phyloP scores from a whole-genome alignment of 1,140 invertebrate genomes.

The Archivesica marissinica region DNA sequence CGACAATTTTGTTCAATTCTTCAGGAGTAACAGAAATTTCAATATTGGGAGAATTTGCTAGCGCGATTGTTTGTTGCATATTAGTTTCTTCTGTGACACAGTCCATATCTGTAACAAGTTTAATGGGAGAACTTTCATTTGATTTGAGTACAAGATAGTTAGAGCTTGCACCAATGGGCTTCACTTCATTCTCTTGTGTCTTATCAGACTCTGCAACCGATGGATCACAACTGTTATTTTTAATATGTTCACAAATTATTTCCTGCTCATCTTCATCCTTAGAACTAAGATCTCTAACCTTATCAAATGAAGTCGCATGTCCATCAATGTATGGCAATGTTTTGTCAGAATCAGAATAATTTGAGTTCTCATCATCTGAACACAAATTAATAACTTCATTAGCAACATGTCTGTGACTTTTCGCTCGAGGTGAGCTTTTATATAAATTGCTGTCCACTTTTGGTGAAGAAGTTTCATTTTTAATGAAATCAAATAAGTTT shows the following conservation, averaged over 20 bases:
- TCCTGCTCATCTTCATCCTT: neutral
- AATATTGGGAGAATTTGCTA: too few species aligned
- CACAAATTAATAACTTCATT: constrained; percentile 17
- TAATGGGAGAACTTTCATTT: too few species aligned
- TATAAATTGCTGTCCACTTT: neutral
- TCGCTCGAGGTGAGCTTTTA: neutral
- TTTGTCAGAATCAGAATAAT: constrained; percentile 8
- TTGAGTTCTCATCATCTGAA: constrained; percentile 8
- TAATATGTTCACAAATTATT: neutral
- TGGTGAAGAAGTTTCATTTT: neutral
- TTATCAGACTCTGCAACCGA: neutral
- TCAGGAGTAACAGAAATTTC: too few species aligned
- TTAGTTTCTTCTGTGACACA: too few species aligned
- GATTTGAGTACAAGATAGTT: too few species aligned
- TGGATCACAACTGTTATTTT: neutral
- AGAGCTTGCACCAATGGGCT: too few species aligned
- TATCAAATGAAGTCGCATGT: neutral
- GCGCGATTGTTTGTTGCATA: too few species aligned
- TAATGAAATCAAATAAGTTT: constrained; percentile 17
- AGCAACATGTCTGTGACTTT: neutral
- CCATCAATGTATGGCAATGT: constrained; percentile 30
- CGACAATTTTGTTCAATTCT: too few species aligned
- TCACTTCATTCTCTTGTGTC: too few species aligned
- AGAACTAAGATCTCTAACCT: neutral
- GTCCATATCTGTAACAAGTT: too few species aligned